Percentiles rank a stretch among this genome's conserved stretches.
These are phyloP conservation scores for Sesia apiformis DNA, from an alignment of 2,888 invertebrate species.

Conservation along the genomic window DNA sequence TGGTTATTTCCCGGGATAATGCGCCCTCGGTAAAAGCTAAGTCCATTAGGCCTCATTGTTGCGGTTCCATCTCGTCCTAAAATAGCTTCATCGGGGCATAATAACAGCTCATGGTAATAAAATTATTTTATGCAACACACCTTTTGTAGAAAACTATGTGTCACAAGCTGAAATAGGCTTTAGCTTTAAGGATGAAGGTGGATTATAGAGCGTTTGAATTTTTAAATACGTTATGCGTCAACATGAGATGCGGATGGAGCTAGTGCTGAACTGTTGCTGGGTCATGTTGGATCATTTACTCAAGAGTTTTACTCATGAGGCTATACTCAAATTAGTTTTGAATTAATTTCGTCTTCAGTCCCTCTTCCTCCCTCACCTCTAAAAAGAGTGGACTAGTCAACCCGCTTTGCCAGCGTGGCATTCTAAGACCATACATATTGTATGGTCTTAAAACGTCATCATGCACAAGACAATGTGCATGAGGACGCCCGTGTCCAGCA, in stretches of 20 bases:
- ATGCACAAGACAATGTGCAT: too few species aligned
- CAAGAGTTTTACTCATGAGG: too few species aligned
- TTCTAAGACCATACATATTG: too few species aligned
- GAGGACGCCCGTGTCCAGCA: too few species aligned
- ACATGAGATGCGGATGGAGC: slow-evolving; percentile 19
- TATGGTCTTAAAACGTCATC: too few species aligned
- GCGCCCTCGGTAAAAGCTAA: background rate
- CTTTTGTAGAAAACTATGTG: slow-evolving; percentile 15
- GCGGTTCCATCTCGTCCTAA: slow-evolving; percentile 33
- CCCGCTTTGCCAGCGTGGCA: too few species aligned
- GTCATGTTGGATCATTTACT: too few species aligned
- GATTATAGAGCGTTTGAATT: slow-evolving; percentile 6
- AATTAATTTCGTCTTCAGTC: too few species aligned
- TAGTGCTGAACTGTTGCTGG: too few species aligned
- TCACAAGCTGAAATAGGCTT: slow-evolving; percentile 10
- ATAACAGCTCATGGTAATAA: slow-evolving; percentile 43
- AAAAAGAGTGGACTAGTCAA: too few species aligned
- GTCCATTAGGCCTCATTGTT: slow-evolving; percentile 31
- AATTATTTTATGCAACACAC: slow-evolving; percentile 36
- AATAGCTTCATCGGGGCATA: slow-evolving; percentile 41
- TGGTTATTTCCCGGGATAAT: background rate
- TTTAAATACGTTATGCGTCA: slow-evolving; percentile 32
- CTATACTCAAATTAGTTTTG: too few species aligned
- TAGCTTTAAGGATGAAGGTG: slow-evolving; percentile 15
- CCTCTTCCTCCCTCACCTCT: too few species aligned